These are phyloP conservation scores for Vireo altiloquus DNA, from an alignment of 2,113 vertebrate species.

Conservation along the genomic window DNA sequence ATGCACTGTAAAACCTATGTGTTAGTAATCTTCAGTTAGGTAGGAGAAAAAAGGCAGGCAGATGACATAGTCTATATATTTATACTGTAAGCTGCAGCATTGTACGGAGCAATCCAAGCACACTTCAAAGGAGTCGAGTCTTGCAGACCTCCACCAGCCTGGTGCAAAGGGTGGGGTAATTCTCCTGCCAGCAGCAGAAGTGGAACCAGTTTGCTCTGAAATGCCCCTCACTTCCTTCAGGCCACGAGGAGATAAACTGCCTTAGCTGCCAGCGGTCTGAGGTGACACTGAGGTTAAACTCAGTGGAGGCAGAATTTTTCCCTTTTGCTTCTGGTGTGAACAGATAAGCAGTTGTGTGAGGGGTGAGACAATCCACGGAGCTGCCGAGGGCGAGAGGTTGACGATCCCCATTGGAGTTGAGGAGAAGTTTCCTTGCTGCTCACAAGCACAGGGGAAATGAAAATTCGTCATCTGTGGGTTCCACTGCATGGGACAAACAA, in stretches of 20 bases:
- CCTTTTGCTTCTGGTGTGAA: not conserved
- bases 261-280: not conserved
- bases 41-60: not conserved
- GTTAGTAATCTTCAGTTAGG: not conserved
- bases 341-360: not conserved
- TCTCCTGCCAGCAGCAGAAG: not conserved
- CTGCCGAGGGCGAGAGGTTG: not conserved
- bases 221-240: not conserved
- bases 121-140: not conserved
- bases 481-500: fast-evolving
- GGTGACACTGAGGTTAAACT: not conserved
- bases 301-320: not conserved
- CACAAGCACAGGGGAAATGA: not conserved
- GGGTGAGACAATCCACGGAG: not conserved
- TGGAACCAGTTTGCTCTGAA: not conserved
- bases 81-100: not conserved
- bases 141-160: not conserved
- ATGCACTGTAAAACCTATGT: not conserved
- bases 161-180: not conserved
- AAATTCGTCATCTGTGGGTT: not conserved
- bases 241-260: not conserved
- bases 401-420: not conserved
- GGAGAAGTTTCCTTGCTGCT: not conserved
- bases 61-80: not conserved
- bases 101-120: not conserved